These are phyloP conservation scores for Lycia hirtaria DNA, from an alignment of 2,888 invertebrate species.

Conservation along the genomic window DNA sequence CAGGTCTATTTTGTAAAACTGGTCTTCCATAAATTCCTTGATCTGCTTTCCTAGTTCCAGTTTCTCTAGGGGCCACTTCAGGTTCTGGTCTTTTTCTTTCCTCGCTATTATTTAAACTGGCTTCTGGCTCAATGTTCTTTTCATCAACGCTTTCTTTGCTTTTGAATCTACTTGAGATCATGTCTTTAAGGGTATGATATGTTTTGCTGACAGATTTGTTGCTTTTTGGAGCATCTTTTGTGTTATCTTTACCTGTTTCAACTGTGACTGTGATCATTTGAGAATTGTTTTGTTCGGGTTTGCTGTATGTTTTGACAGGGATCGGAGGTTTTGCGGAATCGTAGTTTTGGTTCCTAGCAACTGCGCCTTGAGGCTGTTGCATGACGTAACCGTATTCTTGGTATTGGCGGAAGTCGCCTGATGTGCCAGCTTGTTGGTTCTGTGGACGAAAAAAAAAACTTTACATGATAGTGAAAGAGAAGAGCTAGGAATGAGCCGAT, in stretches of 20 bases:
- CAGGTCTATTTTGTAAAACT: conserved; percentile 78
- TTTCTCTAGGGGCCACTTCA: conserved; percentile 76
- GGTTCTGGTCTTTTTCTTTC: conserved; percentile 79
- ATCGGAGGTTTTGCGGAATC: conserved; percentile 78
- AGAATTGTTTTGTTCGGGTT: conserved; percentile 75
- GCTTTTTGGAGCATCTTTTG: conserved; percentile 84
- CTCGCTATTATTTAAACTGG: conserved; percentile 87
- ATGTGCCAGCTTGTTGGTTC: conserved; percentile 82
- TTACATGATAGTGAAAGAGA: too few species aligned
- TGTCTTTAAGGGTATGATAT: conserved; percentile 92
- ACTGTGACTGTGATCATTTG: conserved; percentile 85
- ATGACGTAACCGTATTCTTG: conserved; percentile 84
- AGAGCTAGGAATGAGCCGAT: too few species aligned
- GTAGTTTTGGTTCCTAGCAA: conserved; percentile 74
- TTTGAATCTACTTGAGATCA: conserved; percentile 92
- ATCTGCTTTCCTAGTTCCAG: conserved; percentile 80
- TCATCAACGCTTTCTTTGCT: conserved; percentile 86
- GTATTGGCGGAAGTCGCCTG: conserved; percentile 81
- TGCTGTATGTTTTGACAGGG: conserved; percentile 78
- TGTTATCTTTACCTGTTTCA: conserved; percentile 85
- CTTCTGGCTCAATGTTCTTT: conserved; percentile 77
- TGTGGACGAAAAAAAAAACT: conserved; percentile 51
- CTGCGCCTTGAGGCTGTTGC: conserved; percentile 70
- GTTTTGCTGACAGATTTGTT: conserved; percentile 91
- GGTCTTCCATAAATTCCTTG: conserved; percentile 87